A percentile compares a stretch with the other conserved stretches of the same genome.
Evolutionary conservation across 2,113 vertebrate genomes (phyloP).

Genomic region (Sigmodon hispidus): DNA sequence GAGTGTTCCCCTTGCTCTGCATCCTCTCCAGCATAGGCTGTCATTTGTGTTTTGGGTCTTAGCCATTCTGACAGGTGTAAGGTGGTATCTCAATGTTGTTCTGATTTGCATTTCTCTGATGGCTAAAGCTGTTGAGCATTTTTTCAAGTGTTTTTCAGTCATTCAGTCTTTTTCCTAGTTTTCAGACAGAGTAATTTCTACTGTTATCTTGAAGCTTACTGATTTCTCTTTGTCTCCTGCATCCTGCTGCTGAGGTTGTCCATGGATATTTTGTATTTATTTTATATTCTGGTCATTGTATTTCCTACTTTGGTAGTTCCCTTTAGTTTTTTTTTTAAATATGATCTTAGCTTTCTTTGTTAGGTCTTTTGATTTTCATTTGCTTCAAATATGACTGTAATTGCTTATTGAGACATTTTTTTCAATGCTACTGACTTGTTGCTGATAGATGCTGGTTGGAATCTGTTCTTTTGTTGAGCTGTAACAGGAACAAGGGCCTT

Average conservation of each 20-base stretch:
- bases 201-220: not conserved
- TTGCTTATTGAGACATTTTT: not conserved
- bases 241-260: not conserved
- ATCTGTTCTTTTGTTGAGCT: not conserved
- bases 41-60: too few relatives aligned
- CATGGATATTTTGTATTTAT: not conserved
- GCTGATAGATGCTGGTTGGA: not conserved
- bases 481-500: not conserved
- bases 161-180: not conserved
- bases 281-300: not conserved
- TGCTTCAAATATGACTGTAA: not conserved
- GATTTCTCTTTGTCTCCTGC: not conserved
- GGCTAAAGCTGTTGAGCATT: too few relatives aligned
- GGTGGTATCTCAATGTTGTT: too few relatives aligned
- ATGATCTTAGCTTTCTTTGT: not conserved
- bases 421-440: not conserved
- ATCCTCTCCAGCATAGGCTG: too few relatives aligned
- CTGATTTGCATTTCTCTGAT: too few relatives aligned
- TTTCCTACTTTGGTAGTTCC: not conserved
- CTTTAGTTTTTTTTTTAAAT: not conserved
- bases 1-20: too few relatives aligned
- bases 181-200: not conserved
- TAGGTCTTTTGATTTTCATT: not conserved
- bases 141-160: too few relatives aligned
- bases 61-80: too few relatives aligned